A percentile compares a stretch with the other conserved stretches of the same genome.
phyloP scores from a whole-genome alignment of 1,140 invertebrate genomes.

The Portunus trituberculatus region DNA sequence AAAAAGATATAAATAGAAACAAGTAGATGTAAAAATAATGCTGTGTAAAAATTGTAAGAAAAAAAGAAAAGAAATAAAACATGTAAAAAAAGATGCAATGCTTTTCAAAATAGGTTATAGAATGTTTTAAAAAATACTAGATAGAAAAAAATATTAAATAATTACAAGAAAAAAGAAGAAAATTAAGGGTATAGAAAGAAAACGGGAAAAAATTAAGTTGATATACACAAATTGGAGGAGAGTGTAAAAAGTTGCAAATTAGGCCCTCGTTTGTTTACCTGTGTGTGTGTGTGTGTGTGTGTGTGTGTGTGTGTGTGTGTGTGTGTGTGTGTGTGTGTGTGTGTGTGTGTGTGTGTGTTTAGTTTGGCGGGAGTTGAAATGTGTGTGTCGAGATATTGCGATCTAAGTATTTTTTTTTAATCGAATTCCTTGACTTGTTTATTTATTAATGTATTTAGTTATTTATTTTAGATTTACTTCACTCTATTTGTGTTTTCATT shows the following conservation, averaged over 20 bases:
- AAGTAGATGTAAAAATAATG: not conserved
- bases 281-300: not conserved
- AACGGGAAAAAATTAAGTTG: too few relatives aligned
- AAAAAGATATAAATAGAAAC: not conserved
- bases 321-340: constrained; percentile 33
- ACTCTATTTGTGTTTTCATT: constrained; percentile 2
- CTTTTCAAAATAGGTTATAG: too few relatives aligned
- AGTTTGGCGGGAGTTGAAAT: not conserved
- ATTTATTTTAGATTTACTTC: not conserved
- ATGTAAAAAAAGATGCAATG: too few relatives aligned
- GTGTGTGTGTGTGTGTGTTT: constrained; percentile 37
- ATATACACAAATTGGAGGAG: too few relatives aligned
- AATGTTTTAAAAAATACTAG: too few relatives aligned
- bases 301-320: constrained; percentile 22
- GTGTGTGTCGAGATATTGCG: not conserved
- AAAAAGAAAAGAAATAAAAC: not conserved
- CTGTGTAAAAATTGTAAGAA: not conserved
- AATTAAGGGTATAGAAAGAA: too few relatives aligned
- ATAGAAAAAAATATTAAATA: not conserved
- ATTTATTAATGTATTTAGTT: not conserved
- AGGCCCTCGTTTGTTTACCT: too few relatives aligned
- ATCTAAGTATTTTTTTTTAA: constrained; percentile 53
- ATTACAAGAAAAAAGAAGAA: too few relatives aligned
- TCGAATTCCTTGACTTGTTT: constrained; percentile 42
- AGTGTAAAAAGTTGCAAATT: too few relatives aligned